Evolutionary conservation across 2,113 vertebrate species (phyloP).

Genomic region (Microcebus tavaratra): DNA sequence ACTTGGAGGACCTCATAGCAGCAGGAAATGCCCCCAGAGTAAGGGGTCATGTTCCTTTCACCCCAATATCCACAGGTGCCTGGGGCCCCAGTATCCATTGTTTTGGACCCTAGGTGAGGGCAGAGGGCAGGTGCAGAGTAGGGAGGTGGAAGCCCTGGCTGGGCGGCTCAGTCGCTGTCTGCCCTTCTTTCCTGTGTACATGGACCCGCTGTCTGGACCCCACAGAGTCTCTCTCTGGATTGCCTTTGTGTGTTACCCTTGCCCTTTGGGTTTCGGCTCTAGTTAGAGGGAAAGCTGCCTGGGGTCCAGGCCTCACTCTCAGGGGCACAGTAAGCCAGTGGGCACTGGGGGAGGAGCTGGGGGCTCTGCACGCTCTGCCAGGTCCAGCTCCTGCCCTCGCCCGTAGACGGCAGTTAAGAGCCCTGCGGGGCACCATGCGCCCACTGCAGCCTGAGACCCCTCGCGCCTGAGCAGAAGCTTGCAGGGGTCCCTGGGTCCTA

Average conservation of each 20-base stretch:
- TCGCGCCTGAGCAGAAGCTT: not conserved
- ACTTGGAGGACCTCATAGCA: rapidly evolving
- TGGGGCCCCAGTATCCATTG: not conserved
- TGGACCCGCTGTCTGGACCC: not conserved
- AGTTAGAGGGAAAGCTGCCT: not conserved
- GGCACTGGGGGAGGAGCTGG: not conserved
- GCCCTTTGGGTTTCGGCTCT: not conserved
- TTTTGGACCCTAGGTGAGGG: not conserved
- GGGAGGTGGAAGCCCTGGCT: too few species aligned
- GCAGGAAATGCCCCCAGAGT: not conserved
- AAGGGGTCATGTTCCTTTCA: not conserved
- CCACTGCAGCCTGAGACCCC: rapidly evolving
- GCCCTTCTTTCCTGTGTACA: not conserved
- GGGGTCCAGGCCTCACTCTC: not conserved
- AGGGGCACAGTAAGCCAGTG: not conserved
- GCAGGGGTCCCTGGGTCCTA: not conserved
- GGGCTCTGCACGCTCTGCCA: not conserved
- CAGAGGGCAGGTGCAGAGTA: not conserved
- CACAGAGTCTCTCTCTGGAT: rapidly evolving
- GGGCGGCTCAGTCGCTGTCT: rapidly evolving
- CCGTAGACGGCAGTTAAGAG: not conserved
- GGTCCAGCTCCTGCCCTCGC: rapidly evolving
- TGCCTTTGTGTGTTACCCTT: not conserved
- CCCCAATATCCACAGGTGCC: not conserved
- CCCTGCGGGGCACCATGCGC: not conserved